Base-by-base conservation (phyloP, 2,888 invertebrate genomes). In the Drosophila recens region DNA sequence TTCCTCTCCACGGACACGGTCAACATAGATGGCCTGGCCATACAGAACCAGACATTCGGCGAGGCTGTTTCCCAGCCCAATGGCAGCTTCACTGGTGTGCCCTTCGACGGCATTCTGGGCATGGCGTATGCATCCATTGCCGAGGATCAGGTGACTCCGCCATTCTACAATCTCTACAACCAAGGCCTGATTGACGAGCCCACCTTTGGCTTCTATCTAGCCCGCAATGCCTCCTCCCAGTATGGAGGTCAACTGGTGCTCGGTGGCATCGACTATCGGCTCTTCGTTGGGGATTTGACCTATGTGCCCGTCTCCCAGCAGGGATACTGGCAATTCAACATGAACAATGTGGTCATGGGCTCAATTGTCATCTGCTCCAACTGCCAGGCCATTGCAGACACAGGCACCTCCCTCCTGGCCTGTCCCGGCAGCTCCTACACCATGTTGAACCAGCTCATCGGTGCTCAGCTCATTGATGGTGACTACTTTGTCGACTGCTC, bases 51-150 rank as follows among this genome's bases (percentile, higher is more conserved):
- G 94, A 97, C 97, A 17, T 99, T 99, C 93, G 99, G 97, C 8
- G 99, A 98, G 93, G 99, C 99, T 3, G 93, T 97, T 72, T 95
- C 95, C 82, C 98, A 99, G 93, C 98, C 99, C 1, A 98, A 99
- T 68, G 93, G 95, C 48, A 96, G 97, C 40, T 99, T 99, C 93
- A 97, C 98, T 33, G 98, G 98, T 57, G 98, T 98, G 72, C 98
- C 98, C 93, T 99, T 99, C 93, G 99, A 99, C 93, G 98, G 99
- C 75, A 99, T 99, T 90, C 94, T 99, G 75, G 99, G 99, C 78
- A 95, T 99, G 96, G 98, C 95, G 2, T 99, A 97, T 93, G 94
- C 94, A 81, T 94, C 94, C 33, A 98, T 99, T 90, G 94, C 98
- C 0, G 97, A 97, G 72, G 97, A 98, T 93, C 95, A 95, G 74